phyloP scores from a whole-genome alignment of 2,113 vertebrate genomes.

The Gobiocypris rarus region DNA sequence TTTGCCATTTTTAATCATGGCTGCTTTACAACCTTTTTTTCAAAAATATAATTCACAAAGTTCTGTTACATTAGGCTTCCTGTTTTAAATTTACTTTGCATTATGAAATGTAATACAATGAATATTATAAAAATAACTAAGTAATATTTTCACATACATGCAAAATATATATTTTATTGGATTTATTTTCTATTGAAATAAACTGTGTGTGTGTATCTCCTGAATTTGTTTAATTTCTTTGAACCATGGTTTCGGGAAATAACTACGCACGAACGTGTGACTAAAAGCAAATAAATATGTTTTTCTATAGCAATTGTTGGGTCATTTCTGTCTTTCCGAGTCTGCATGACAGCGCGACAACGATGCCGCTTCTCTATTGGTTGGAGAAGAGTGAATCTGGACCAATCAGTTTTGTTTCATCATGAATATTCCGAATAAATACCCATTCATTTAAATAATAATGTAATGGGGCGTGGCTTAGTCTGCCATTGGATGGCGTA shows the following conservation, averaged over 20 bases:
- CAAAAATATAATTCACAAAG: neutral
- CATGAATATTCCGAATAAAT: conserved; percentile 29
- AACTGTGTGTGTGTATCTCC: neutral
- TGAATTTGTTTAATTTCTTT: neutral
- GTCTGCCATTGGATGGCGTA: conserved; percentile 48
- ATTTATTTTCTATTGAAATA: neutral
- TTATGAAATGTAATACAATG: neutral
- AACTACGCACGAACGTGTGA: neutral
- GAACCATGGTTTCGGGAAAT: neutral
- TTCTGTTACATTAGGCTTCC: neutral
- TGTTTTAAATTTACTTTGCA: neutral
- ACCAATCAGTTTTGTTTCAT: conserved; percentile 28
- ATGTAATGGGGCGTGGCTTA: conserved; percentile 47
- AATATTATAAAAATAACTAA: neutral
- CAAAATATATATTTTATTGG: neutral
- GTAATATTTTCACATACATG: neutral
- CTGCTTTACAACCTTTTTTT: neutral
- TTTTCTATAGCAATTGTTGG: neutral
- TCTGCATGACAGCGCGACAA: neutral
- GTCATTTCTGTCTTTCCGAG: neutral
- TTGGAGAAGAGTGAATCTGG: neutral
- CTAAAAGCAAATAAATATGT: conserved; percentile 36
- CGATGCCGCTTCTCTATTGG: conserved; percentile 8
- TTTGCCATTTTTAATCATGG: neutral
- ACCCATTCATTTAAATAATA: neutral